Evolutionary conservation across 2,797 vertebrate genomes (phyloP), one percentile per base, ranked within the genome.

Genomic region (Knipowitschia caucasica): DNA sequence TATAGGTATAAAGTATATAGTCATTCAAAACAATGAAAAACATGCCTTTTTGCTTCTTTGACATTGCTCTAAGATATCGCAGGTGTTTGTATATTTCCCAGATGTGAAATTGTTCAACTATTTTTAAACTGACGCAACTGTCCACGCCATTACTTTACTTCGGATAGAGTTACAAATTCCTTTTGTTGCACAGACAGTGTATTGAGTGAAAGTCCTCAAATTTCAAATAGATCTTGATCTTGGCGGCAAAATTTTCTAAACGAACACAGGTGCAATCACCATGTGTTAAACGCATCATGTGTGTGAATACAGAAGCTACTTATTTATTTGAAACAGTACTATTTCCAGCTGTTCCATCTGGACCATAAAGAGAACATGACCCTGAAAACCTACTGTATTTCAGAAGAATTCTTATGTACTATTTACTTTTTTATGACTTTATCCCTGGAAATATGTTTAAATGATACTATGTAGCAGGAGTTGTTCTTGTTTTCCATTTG

Each of bases 181-280:
- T 49, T 43, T 29, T 14, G 9, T 24, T 51, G 33, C 24, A 1
- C 15, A 46, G 47, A 31, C 18, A 4, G 24, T 46, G 51, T 54
- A 53, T 18, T 29, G 59, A 64, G 64, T 60, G 62, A 66, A 52
- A 29, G 56, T 34, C 57, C 59, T 68, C 53, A 71, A 62, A 45
- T 73, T 72, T 73, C 54, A 57, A 62, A 38, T 53, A 26, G n/a
- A 50, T 53, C 73, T 66, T 62, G 47, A 73, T 50, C 50, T 62
- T 23, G 2, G 51, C 69, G 9, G 46, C 67, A 50, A 74, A 58
- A 59, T 44, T 3, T 38, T 51, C 43, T 82, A 83, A 86, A 80
- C 75, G 68, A 73, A 76, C 69, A 77, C 86, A 86, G 75, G 74
- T 85, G 83, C 61, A 64, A 65, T 77, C 70, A 70, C 42, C 11